These are phyloP conservation scores for Drosophila infuscata DNA, from an alignment of 2,888 invertebrate genomes.

Conservation along the genomic window DNA sequence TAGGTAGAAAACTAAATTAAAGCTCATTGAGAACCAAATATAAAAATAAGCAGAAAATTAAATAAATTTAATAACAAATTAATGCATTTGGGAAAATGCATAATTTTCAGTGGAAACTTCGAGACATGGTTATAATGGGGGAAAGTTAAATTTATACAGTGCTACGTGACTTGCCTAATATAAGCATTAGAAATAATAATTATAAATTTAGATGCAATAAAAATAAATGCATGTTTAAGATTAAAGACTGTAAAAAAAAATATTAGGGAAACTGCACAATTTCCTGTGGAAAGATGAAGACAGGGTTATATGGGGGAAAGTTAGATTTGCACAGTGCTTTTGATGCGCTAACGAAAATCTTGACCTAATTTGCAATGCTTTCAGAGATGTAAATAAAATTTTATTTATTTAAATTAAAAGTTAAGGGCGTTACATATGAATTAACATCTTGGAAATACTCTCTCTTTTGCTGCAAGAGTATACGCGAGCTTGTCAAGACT, in stretches of 20 bases:
- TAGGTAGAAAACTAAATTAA: background rate
- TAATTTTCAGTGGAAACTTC: background rate
- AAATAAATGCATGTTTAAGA: too few relatives aligned
- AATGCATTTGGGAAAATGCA: background rate
- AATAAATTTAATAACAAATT: background rate
- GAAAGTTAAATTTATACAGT: too few relatives aligned
- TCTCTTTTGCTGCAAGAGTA: conserved; percentile 5
- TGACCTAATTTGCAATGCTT: background rate
- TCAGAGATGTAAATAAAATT: background rate
- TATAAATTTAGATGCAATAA: too few relatives aligned
- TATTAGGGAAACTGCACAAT: too few relatives aligned
- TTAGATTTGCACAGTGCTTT: background rate
- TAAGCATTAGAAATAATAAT: too few relatives aligned
- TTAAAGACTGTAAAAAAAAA: too few relatives aligned
- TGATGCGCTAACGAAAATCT: background rate
- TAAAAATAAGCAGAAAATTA: too few relatives aligned
- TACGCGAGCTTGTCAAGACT: conserved; percentile 9
- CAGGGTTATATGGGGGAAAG: background rate
- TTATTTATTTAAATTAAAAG: background rate
- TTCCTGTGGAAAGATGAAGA: too few relatives aligned
- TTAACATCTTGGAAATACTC: conserved; percentile 1
- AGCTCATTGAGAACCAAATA: background rate
- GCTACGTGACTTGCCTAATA: too few relatives aligned
- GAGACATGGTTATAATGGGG: background rate
- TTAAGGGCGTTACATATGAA: too few relatives aligned